These are phyloP conservation scores for Drosophila sp. DNA, from an alignment of 1,140 invertebrate species.

Conservation along the genomic window DNA sequence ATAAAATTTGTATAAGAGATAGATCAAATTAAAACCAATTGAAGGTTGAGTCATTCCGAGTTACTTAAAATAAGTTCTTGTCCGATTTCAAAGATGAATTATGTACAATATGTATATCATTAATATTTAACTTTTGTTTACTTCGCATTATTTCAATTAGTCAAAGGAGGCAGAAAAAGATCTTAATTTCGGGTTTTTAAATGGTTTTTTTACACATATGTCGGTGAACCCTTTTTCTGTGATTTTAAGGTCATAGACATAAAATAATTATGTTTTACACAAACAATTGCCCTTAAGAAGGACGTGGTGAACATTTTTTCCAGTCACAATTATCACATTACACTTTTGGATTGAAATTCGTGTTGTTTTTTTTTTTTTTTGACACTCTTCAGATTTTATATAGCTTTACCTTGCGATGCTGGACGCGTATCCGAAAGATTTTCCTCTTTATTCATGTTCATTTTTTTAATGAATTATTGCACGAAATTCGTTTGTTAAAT, in stretches of 20 bases:
- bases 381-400: neutral
- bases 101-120: neutral
- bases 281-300: constrained; percentile 41
- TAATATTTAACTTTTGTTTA: neutral
- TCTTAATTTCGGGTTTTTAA: constrained; percentile 17
- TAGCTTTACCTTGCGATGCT: constrained; percentile 68
- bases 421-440: constrained; percentile 62
- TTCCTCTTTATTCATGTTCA: constrained; percentile 73
- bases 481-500: constrained; percentile 10
- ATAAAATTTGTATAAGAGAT: too few species aligned
- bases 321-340: neutral
- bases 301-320: constrained; percentile 16
- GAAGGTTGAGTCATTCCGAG: too few species aligned
- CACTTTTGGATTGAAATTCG: neutral
- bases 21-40: too few species aligned
- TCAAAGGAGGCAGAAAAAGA: constrained; percentile 24
- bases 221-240: neutral
- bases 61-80: neutral
- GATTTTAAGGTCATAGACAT: neutral
- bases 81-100: neutral
- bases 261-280: constrained; percentile 49
- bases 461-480: neutral
- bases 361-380: neutral
- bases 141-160: constrained; percentile 17
- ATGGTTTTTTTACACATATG: constrained; percentile 14